Evolutionary conservation across 2,797 vertebrate species (phyloP), one percentile per base, ranked within the genome.

Genomic region (Anableps anableps): DNA sequence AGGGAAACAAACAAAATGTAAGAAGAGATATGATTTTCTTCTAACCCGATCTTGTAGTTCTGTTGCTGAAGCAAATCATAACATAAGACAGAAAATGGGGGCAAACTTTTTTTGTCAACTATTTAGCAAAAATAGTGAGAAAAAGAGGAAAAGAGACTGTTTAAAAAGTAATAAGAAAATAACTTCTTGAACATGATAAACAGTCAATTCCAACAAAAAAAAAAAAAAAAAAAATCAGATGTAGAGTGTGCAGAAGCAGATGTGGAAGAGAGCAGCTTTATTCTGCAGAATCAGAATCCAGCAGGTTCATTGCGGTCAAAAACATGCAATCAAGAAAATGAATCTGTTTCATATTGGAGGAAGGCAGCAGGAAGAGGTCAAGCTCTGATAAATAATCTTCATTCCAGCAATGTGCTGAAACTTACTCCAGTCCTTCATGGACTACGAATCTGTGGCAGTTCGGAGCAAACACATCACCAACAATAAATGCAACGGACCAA

Each of bases 401-500:
- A 34, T 43, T 62, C 34, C 62, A 43, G 80, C 29, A 6, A 0
- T 8, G 2, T 21, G 64, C 70, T 78, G 31, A 8, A 48, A 38
- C 26, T n/a, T 41, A 29, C 29, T 80, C 47, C 19, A n/a, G 34
- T 41, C n/a, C 31, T 78, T 81, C 48, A 41, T 68, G 14, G 70
- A 73, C 21, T 34, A 50, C 6, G 64, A 81, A 83, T 80, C 74
- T 80, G 71, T 17, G 50, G 72, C 77, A 73, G 77, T 74, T 86
- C 79, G n/a, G 82, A 83, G 29, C 78, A 78, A 89, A 83, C 85
- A 68, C 78, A 51, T 80, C 71, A 79, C 85, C 88, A 88, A 80
- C 80, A 83, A 80, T 77, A 58, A 84, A 79, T 50, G 79, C 89
- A 89, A 72, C 89, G 64, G 87, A 88, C 83, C 89, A 88, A 88